Evolutionary conservation across 2,797 vertebrate species (phyloP), one percentile per base, ranked within the genome.

Genomic region (Adelosebastes latens): DNA sequence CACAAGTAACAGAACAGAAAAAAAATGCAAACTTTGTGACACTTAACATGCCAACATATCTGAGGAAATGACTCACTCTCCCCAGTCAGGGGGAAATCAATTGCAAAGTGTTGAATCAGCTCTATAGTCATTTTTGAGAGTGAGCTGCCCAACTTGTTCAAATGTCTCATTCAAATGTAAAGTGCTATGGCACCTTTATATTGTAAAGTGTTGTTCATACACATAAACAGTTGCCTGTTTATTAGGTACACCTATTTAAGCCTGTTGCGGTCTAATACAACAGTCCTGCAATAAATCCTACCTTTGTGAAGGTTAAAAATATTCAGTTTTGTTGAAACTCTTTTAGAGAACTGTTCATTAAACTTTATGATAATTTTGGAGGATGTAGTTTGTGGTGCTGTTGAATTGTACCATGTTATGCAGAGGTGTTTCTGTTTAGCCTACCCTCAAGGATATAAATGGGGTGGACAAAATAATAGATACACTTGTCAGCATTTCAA

Each of bases 81-180:
- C 42, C 8, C 9, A 29, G 2, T 56, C 3, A 12, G 6, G 2
- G 6, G 1, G 10, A 11, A 14, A 55, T 12, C 27, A 31, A 29
- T 53, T 53, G n/a, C 1, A 31, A 62, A 14, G 5, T 67, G 8
- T 18, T 10, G 2, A n/a, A 31, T 73, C 2, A 24, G 27, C 18
- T 59, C 4, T 42, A 7, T 24, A 24, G 2, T 73, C 1, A 55
- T 42, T 68, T 39, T 68, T 27, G 0, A 42, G 24, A 25, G 0
- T 27, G 16, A 63, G 2, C 7, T 22, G n/a, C 0, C n/a, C 20
- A 63, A 5, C 4, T 0, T 36, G 0, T 8, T 24, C 7, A n/a
- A n/a, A 61, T 12, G 2, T 61, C 1, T 61, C 8, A 31, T 61
- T 10, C 3, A 61, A 61, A 32, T 61, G 29, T 32, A 32, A 27